Evolutionary conservation across 2,113 vertebrate species (phyloP).

Genomic region (Lasiurus borealis): DNA sequence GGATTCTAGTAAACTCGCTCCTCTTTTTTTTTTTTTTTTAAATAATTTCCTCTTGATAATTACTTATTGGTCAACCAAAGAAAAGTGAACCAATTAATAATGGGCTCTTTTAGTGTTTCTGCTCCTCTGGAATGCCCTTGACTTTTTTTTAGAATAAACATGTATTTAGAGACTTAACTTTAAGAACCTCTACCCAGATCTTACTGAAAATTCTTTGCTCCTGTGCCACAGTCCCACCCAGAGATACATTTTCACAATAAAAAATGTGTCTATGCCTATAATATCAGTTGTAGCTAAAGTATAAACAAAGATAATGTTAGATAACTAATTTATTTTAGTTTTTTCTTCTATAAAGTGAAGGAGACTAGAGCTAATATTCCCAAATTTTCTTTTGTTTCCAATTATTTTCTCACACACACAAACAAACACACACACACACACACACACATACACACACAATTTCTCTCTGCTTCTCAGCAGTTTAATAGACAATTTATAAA

Average conservation of each 20-base stretch:
- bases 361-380: not conserved
- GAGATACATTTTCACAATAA: not conserved
- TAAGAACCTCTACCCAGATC: not conserved
- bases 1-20: not conserved
- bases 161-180: not conserved
- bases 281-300: not conserved
- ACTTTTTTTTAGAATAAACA: not conserved
- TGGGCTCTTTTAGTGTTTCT: not conserved
- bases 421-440: not conserved
- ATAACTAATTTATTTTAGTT: not conserved
- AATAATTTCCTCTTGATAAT: not conserved
- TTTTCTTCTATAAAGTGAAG: not conserved
- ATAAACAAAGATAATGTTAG: not conserved
- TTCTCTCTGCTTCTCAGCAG: not conserved
- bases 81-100: not conserved
- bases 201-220: too few species aligned
- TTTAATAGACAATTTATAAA: slow-evolving; percentile 6
- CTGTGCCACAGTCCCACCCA: too few species aligned
- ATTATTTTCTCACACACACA: not conserved
- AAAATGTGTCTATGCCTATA: not conserved
- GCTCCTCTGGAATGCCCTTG: not conserved
- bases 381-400: not conserved
- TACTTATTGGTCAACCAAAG: not conserved
- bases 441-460: not conserved
- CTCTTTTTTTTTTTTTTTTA: too few species aligned